Conservation (phyloP, 2,888 invertebrate species). For the Dilophus febrilis region DNA sequence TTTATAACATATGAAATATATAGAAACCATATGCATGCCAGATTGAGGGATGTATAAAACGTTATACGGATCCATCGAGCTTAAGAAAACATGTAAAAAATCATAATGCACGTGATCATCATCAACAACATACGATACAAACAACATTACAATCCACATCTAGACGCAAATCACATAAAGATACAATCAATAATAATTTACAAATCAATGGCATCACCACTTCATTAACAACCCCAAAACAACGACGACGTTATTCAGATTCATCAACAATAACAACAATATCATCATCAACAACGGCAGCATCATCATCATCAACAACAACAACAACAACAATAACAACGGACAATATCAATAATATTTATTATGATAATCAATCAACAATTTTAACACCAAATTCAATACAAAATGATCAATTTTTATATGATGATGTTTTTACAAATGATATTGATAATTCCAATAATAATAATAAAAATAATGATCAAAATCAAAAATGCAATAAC, state of each 20-base stretch:
- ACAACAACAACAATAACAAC: constrained; percentile 7
- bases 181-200: constrained; percentile 4
- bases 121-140: constrained; percentile 16
- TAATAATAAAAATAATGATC: too few species aligned
- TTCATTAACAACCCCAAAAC: not conserved
- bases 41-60: constrained; percentile 68
- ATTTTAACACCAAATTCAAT: too few species aligned
- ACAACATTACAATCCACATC: too few species aligned
- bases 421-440: constrained; percentile 12
- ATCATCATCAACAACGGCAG: constrained; percentile 3
- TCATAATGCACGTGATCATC: constrained; percentile 32
- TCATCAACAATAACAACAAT: constrained; percentile 8
- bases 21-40: constrained; percentile 89
- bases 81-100: constrained; percentile 85
- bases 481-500: not conserved
- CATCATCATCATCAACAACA: constrained; percentile 2
- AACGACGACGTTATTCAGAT: constrained; percentile 4
- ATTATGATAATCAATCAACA: too few species aligned
- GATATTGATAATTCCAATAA: constrained; percentile 5
- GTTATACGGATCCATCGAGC: constrained; percentile 89
- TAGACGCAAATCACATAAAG: constrained; percentile 24
- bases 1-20: too few species aligned
- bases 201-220: too few species aligned
- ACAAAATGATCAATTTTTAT: constrained; percentile 9
- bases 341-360: constrained; percentile 2